Evolutionary conservation across 1,140 invertebrate genomes (phyloP), one percentile per base, ranked within the genome.

Genomic region (Brachionus rotundiformis): DNA sequence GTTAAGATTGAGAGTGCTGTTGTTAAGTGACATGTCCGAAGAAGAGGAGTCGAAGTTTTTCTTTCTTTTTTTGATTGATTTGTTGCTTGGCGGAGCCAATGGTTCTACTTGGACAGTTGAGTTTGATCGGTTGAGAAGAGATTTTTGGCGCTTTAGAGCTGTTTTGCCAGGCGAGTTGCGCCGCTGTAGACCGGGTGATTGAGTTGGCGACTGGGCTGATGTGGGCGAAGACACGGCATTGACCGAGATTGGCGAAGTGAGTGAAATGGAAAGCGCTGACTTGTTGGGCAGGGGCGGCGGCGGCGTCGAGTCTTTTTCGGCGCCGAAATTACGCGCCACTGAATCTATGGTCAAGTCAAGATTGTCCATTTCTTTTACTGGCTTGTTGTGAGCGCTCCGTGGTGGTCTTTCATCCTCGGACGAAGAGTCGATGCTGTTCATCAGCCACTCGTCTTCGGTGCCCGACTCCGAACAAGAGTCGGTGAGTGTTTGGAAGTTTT

Each of bases 281-380:
- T 73, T 73, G 25, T 73, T 73, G 4, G 33, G 68, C 25, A 31
- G 29, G 16, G 16, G 68, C 27, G 33, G 33, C 16, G 33, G 36
- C 23, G 13, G 68, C 36, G 76, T 16, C 27, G 29, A 16, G 19
- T 36, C 36, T 19, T 79, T 36, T 11, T 41, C 36, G 44, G 76
- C 47, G 23, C 76, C 76, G 29, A 79, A 79, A 36, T 77, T 77
- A 3, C 76, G 29, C n/a, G 76, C 76, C 19, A 79, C 76, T 11
- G 76, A 79, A 23, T 79, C 76, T n/a, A 79, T 79, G 8, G 76
- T 79, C 36, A 59, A 25, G 29, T 79, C 76, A 19, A 79, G 36
- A 16, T 47, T 79, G 29, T 79, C 76, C 76, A 79, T 79, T 41
- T 54, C 29, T 23, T 79, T 79, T 1, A 11, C 73, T 7, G 73